phyloP scores from a whole-genome alignment of 1,140 invertebrate species.

The Oncopeltus fasciatus region DNA sequence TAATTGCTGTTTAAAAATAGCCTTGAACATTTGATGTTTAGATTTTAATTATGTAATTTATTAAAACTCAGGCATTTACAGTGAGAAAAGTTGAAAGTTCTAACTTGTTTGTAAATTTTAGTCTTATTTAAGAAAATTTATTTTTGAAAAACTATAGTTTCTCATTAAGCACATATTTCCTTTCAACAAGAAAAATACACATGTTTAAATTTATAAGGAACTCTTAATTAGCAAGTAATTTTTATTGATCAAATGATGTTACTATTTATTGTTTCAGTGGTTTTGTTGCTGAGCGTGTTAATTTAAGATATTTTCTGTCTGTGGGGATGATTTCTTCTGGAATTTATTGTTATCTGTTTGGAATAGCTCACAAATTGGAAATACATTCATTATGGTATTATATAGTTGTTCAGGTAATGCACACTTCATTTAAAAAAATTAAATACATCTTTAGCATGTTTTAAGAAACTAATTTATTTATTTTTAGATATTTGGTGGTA shows the following conservation, averaged over 20 bases:
- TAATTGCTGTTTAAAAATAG: too few relatives aligned
- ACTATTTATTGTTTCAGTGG: slow-evolving; percentile 41
- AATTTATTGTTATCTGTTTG: slow-evolving; percentile 77
- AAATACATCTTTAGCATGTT: background rate
- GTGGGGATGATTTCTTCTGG: slow-evolving; percentile 83
- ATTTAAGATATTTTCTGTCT: slow-evolving; percentile 77
- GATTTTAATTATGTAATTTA: too few relatives aligned
- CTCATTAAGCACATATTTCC: background rate
- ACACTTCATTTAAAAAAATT: background rate
- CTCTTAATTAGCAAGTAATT: background rate
- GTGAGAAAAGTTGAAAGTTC: too few relatives aligned
- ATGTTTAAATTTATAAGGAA: background rate
- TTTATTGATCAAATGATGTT: slow-evolving; percentile 15
- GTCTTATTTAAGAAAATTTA: too few relatives aligned
- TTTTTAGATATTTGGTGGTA: slow-evolving; percentile 55
- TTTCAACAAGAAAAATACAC: background rate
- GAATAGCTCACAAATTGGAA: slow-evolving; percentile 63
- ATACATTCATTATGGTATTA: slow-evolving; percentile 80
- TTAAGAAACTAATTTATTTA: background rate
- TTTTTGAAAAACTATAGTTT: too few relatives aligned
- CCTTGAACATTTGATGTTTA: too few relatives aligned
- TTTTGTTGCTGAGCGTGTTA: slow-evolving; percentile 79
- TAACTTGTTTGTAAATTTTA: too few relatives aligned
- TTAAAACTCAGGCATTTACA: too few relatives aligned
- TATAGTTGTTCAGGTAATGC: slow-evolving; percentile 63